phyloP scores from a whole-genome alignment of 2,113 vertebrate species.

The Odobenus rosmarus region DNA sequence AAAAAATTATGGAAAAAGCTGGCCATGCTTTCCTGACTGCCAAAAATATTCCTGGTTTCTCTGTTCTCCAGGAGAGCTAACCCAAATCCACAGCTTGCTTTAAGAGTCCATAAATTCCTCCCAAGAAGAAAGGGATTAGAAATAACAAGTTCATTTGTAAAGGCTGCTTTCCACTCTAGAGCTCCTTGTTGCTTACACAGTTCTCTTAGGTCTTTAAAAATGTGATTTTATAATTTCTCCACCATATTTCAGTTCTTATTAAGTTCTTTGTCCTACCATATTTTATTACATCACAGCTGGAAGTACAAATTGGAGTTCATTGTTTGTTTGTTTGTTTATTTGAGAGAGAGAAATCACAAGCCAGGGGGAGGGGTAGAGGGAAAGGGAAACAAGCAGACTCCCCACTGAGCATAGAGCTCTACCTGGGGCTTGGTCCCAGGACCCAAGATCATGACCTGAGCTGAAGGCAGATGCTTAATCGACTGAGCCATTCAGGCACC shows the following conservation, averaged over 20 bases:
- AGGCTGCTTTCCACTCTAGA: not conserved
- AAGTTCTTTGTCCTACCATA: not conserved
- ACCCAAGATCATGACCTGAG: not conserved
- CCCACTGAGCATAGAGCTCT: not conserved
- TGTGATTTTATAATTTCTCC: not conserved
- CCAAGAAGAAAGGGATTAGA: not conserved
- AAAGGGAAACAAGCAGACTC: not conserved
- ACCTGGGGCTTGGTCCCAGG: not conserved
- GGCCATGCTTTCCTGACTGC: not conserved
- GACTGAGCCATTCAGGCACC: not conserved
- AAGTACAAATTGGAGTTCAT: not conserved
- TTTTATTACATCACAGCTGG: not conserved
- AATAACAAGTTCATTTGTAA: not conserved
- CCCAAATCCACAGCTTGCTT: not conserved
- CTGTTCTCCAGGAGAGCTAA: not conserved
- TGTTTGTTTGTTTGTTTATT: not conserved
- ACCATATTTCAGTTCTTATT: not conserved
- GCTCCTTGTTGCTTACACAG: not conserved
- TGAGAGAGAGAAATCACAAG: not conserved
- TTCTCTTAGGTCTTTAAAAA: not conserved
- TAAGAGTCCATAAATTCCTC: not conserved
- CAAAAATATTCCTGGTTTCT: not conserved
- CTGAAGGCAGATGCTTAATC: not conserved
- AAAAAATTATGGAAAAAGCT: not conserved
- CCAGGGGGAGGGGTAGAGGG: not conserved